Percentiles rank a stretch among this genome's conserved stretches.
These are phyloP conservation scores for Limnephilus rhombicus DNA, from an alignment of 2,888 invertebrate species.

Conservation along the genomic window DNA sequence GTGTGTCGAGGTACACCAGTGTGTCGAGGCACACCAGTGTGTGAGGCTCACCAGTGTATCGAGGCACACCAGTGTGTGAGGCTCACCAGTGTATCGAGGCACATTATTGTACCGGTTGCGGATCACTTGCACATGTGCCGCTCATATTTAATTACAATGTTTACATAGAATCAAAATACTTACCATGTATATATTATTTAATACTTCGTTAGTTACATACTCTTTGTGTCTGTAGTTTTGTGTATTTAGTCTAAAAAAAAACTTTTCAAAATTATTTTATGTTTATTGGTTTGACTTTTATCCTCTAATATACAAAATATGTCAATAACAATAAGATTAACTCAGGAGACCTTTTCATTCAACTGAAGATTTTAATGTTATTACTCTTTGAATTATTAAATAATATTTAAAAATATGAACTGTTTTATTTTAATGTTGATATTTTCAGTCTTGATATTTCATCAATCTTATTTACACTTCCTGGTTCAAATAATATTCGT, in stretches of 20 bases:
- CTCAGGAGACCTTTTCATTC: not conserved
- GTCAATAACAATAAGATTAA: not conserved
- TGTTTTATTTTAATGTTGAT: no score
- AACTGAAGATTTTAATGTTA: not conserved
- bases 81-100: no score
- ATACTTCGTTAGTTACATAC: not conserved
- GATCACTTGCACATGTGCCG: no score
- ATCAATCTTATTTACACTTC: no score
- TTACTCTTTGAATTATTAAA: not conserved
- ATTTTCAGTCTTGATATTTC: not conserved
- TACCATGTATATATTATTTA: not conserved
- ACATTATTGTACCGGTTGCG: no score
- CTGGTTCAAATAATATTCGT: not conserved
- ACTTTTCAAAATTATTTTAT: not conserved
- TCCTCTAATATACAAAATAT: not conserved
- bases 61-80: no score
- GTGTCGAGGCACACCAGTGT: no score
- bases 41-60: no score
- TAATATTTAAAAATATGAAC: no score
- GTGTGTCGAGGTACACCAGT: no score
- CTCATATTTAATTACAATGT: not conserved
- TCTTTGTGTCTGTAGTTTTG: not conserved
- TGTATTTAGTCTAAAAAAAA: not conserved
- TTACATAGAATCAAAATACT: not conserved
- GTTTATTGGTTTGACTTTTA: not conserved